Evolutionary conservation across 1,140 invertebrate genomes (phyloP).

Genomic region (Nephotettix cincticeps): DNA sequence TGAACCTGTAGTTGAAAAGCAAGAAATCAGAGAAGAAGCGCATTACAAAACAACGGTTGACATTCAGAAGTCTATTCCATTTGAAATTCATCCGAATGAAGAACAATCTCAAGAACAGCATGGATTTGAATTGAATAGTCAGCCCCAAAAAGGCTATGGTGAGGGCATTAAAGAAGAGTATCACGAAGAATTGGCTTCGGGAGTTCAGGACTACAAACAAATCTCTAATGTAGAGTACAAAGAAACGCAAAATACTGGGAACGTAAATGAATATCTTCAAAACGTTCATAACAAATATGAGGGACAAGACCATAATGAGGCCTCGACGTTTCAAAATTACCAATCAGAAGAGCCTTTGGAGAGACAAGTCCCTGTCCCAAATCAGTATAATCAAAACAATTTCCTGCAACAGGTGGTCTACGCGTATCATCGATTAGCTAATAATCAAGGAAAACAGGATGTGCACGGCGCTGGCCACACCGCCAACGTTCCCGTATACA

Average conservation of each 20-base stretch:
- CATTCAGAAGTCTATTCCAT: conserved; percentile 38
- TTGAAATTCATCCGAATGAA: conserved; percentile 29
- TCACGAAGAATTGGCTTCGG: too few relatives aligned
- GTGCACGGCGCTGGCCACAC: neutral
- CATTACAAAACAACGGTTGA: conserved; percentile 36
- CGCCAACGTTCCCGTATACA: neutral
- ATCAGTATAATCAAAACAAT: conserved; percentile 3
- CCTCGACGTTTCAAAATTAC: neutral
- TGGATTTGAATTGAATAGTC: too few relatives aligned
- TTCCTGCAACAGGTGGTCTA: conserved; percentile 29
- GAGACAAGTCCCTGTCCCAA: neutral
- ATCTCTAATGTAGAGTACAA: too few relatives aligned
- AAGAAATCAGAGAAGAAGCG: conserved; percentile 29
- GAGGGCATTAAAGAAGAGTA: too few relatives aligned
- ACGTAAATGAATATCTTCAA: too few relatives aligned
- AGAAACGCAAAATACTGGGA: too few relatives aligned
- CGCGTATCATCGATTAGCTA: conserved; percentile 31
- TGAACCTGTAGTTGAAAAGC: conserved; percentile 31
- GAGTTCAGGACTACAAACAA: too few relatives aligned
- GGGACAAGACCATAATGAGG: too few relatives aligned
- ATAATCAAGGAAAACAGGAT: neutral
- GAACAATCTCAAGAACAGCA: neutral
- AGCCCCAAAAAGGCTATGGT: too few relatives aligned
- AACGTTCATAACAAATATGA: too few relatives aligned
- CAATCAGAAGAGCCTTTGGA: neutral